A percentile compares a stretch with the other conserved stretches of the same genome.
These are phyloP conservation scores for Rhaphigaster nebulosa DNA, from an alignment of 2,888 invertebrate genomes.

Conservation along the genomic window DNA sequence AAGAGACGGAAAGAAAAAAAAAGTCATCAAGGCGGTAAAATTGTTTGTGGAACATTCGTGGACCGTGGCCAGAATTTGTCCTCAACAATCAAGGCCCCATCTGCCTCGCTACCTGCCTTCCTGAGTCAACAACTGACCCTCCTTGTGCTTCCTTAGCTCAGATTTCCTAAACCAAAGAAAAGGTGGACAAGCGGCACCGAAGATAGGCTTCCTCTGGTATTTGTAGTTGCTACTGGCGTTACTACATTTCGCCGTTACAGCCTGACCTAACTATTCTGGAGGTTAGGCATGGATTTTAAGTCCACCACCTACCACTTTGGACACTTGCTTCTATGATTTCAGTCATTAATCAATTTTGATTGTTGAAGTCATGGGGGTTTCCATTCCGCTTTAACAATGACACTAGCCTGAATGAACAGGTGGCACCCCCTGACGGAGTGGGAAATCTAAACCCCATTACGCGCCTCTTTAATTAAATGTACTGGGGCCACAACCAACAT, in stretches of 20 bases:
- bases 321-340: too few relatives aligned
- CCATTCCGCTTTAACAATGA: neutral
- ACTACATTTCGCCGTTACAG: neutral
- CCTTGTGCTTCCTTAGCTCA: constrained; percentile 5
- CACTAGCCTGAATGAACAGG: neutral
- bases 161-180: constrained; percentile 23
- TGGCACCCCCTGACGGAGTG: too few relatives aligned
- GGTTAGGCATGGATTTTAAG: neutral
- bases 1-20: neutral
- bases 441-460: too few relatives aligned
- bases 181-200: neutral
- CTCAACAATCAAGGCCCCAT: constrained; percentile 7
- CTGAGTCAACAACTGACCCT: constrained; percentile 48
- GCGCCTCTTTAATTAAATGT: too few relatives aligned
- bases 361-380: too few relatives aligned
- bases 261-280: neutral
- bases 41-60: constrained; percentile 33
- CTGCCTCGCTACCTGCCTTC: constrained; percentile 42
- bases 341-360: too few relatives aligned
- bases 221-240: constrained; percentile 24
- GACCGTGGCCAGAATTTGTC: constrained; percentile 40
- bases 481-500: too few relatives aligned
- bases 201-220: neutral
- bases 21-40: constrained; percentile 30
- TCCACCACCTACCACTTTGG: too few relatives aligned